Evolutionary conservation across 2,797 vertebrate genomes (phyloP).

Genomic region (Myotis findleyi): DNA sequence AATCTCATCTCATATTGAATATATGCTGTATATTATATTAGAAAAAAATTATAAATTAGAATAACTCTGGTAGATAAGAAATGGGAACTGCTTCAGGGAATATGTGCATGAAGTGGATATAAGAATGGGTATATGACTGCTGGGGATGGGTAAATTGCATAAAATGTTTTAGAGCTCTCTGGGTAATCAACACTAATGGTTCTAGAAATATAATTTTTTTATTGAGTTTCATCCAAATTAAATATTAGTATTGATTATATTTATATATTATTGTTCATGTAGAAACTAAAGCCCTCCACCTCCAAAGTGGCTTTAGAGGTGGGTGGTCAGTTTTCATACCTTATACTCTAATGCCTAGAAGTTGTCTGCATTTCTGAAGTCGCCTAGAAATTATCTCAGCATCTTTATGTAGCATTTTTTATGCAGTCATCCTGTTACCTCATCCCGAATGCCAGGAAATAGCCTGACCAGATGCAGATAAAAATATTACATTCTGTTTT

Average conservation of each 20-base stretch:
- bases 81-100: background rate
- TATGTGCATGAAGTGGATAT: background rate
- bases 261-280: background rate
- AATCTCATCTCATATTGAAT: background rate
- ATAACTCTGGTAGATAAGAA: background rate
- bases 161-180: slow-evolving; percentile 1
- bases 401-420: slow-evolving; percentile 56
- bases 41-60: background rate
- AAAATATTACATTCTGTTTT: slow-evolving; percentile 72
- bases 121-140: background rate
- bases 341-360: background rate
- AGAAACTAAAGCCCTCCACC: background rate
- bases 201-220: slow-evolving; percentile 28
- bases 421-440: slow-evolving; percentile 60
- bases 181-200: background rate
- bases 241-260: background rate
- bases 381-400: slow-evolving; percentile 40
- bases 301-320: background rate
- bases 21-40: background rate
- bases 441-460: slow-evolving; percentile 73
- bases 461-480: slow-evolving; percentile 72
- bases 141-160: background rate
- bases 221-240: slow-evolving; percentile 29
- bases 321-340: background rate
- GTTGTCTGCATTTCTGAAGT: slow-evolving; percentile 16